Evolutionary conservation across 1,140 invertebrate species (phyloP).

Genomic region (Cotesia vestalis): DNA sequence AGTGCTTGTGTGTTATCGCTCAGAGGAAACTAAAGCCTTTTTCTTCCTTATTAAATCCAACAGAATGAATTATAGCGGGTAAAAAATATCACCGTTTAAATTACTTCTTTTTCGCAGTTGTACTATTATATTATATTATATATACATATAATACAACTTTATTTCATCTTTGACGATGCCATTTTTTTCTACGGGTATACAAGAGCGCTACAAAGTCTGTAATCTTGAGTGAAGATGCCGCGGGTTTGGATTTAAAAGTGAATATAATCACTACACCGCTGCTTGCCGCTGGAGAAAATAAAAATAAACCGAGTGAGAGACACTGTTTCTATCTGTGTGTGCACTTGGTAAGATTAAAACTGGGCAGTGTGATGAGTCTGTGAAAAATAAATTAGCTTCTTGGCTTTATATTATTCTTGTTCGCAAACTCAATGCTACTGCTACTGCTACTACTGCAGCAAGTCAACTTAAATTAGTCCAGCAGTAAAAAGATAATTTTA

Average conservation of each 20-base stretch:
- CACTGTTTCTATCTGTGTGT: constrained; percentile 22
- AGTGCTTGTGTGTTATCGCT: constrained; percentile 1
- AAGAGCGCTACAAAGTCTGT: not conserved
- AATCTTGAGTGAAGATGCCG: constrained; percentile 13
- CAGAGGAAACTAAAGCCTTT: not conserved
- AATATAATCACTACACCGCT: not conserved
- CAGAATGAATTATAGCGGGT: constrained; percentile 17
- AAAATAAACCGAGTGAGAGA: not conserved
- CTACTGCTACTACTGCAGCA: no score
- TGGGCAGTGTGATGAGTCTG: constrained; percentile 21
- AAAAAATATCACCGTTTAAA: constrained; percentile 13
- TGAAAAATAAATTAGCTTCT: constrained; percentile 25
- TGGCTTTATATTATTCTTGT: constrained; percentile 2
- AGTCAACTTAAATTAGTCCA: constrained; percentile 13
- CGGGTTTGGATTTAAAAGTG: constrained; percentile 10
- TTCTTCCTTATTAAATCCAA: not conserved
- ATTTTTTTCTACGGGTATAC: constrained; percentile 11
- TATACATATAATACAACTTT: constrained; percentile 5
- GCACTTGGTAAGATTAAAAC: constrained; percentile 21
- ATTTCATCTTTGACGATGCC: constrained; percentile 21
- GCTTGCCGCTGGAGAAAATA: not conserved
- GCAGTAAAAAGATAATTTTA: not conserved
- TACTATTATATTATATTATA: not conserved
- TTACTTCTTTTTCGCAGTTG: constrained; percentile 18
- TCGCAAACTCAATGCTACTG: not conserved